A percentile compares a stretch with the other conserved stretches of the same genome.
phyloP scores from a whole-genome alignment of 2,888 invertebrate species.

The Pristionchus mayeri region DNA sequence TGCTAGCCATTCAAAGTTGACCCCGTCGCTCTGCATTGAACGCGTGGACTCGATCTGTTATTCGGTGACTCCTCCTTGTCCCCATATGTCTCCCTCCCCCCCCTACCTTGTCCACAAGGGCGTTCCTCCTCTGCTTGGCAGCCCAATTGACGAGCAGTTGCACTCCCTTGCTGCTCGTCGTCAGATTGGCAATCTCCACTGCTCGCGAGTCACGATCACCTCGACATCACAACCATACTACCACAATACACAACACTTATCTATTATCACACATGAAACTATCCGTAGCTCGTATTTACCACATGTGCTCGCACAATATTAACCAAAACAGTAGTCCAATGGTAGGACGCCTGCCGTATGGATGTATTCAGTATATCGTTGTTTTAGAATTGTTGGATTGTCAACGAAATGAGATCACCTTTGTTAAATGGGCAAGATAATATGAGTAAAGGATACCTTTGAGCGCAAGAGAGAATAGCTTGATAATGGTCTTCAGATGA shows the following conservation, averaged over 20 bases:
- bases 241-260: too few species aligned
- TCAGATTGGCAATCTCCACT: constrained; percentile 63
- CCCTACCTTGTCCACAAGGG: constrained; percentile 67
- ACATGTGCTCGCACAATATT: too few species aligned
- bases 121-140: constrained; percentile 57
- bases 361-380: too few species aligned
- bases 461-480: constrained; percentile 66
- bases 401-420: neutral
- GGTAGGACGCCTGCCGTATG: too few species aligned
- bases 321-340: too few species aligned
- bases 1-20: too few species aligned
- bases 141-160: constrained; percentile 65
- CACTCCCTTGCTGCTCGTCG: constrained; percentile 53
- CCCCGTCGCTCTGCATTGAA: too few species aligned
- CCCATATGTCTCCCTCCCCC: neutral
- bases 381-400: too few species aligned
- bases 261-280: too few species aligned
- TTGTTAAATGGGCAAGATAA: neutral
- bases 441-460: neutral
- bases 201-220: constrained; percentile 62
- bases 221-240: too few species aligned
- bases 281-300: too few species aligned
- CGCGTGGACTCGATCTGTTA: too few species aligned
- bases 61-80: neutral
- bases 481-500: constrained; percentile 59